Base-by-base conservation (phyloP, 2,888 invertebrate genomes). In the Frankliniella fusca region DNA sequence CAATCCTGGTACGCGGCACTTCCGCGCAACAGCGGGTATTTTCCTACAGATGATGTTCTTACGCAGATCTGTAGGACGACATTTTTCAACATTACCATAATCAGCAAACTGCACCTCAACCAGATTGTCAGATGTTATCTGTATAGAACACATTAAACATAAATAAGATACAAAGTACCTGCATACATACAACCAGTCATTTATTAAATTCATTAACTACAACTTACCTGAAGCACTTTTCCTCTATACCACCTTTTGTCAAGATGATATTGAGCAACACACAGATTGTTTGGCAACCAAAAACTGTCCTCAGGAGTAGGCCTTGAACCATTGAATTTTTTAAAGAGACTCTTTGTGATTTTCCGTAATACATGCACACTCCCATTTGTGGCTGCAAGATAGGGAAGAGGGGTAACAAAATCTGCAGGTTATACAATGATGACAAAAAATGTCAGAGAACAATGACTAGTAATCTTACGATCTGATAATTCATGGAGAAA, bases 41-140 rank as follows among this genome's bases (percentile, higher is more conserved):
- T 89, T 81, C 93, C 89, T 0, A 91, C 93, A 90, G 9, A 92
- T 90, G 1, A 93, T 90, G 84, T 90, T 90, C 84, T 92, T 92
- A 28, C 92, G 89, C 81, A 96, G 85, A 82, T 92, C 90, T 0
- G 88, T 87, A 20, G 90, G 88, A 0, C 88, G 85, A 83, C 93
- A 92, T 0, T 87, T 87, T 87, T 96, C 96, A 76, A 91, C 89
- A 86, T 95, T 96, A 0, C 97, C 97, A 86, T 94, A 97, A 88
- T 97, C 97, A 0, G 96, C 90, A 88, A 94, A 95, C 81, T 91
- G 89, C 0, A 95, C 90, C 85, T 89, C 85, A 20, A 87, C 85
- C 23, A 82, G 82, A 76, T 83, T 83, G 50, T 84, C 81, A 10
- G 81, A 81, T 28, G 61, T 82, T 15, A 83, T 82, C 85, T 84